phyloP scores from a whole-genome alignment of 35 echinoderm and acorn worm species.

The Antedon bifida region DNA sequence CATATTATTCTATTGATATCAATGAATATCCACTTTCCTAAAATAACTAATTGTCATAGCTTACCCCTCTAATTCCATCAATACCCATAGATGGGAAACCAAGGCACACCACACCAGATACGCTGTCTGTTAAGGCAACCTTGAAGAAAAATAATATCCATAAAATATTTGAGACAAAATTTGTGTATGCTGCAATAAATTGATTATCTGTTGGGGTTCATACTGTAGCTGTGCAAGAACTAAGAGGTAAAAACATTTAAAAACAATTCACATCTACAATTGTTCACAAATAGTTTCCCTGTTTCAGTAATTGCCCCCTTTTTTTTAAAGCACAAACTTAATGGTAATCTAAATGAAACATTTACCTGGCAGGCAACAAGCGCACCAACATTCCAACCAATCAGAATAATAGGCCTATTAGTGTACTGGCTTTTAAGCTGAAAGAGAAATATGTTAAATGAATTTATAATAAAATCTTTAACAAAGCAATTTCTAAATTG shows the following conservation, averaged over 20 bases:
- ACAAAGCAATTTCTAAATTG: too few relatives aligned
- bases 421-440: conserved; percentile 75
- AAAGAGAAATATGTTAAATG: not conserved
- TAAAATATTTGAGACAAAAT: not conserved
- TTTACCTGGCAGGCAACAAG: conserved; percentile 82
- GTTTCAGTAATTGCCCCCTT: too few relatives aligned
- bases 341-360: not conserved
- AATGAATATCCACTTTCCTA: too few relatives aligned
- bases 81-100: conserved; percentile 81
- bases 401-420: conserved; percentile 57
- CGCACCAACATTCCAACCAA: conserved; percentile 84
- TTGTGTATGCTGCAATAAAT: too few relatives aligned
- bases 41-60: not conserved
- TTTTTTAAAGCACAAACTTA: too few relatives aligned
- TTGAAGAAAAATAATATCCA: not conserved
- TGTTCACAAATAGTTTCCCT: too few relatives aligned
- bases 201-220: too few relatives aligned
- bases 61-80: conserved; percentile 79
- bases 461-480: not conserved
- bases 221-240: too few relatives aligned
- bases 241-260: too few relatives aligned
- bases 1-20: too few relatives aligned
- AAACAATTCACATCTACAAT: too few relatives aligned
- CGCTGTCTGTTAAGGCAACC: conserved; percentile 55
- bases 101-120: conserved; percentile 71